Base-by-base conservation (phyloP, 92 coral and sea anemone species). In the Paragorgia papillata region DNA sequence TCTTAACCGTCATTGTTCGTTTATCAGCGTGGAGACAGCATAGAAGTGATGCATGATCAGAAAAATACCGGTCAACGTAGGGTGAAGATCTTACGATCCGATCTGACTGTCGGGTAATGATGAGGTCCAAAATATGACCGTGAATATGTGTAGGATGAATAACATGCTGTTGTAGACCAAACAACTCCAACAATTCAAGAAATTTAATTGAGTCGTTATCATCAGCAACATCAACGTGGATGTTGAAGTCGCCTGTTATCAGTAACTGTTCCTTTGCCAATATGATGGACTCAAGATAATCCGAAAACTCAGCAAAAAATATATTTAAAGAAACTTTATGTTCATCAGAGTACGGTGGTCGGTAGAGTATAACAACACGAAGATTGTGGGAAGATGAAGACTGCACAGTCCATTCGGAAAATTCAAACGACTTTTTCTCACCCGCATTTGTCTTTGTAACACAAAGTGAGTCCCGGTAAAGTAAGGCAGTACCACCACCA, bases 31-130 rank as follows among this genome's bases (percentile, higher is more conserved):
- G 74, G 27, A 85, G 73, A 24, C 61, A 49, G 62, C 79, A 80
- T 31, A 60, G 22, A 19, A 85, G 79, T 15, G 60, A 76, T 56
- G 73, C 55, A 66, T 85, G 85, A 55, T 85, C 89, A 17, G 85
- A 85, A 7, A 85, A 29, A 61, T 46, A 74, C 41, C 60, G 82
- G 51, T 75, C 89, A 49, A 39, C 35, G 37, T 13, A 27, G 7
- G 75, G 84, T 29, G n/a, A 29, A 24, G 12, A 18, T 7, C 9
- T 18, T 7, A 79, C 27, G 19, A 79, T 44, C 14, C 63, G 65
- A 33, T 79, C 83, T 21, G 51, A 28, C 27, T 65, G 62, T 31
- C 83, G 46, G 49, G 83, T 79, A 59, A 79, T 65, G 8, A 79
- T 39, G 44, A 79, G 21, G 53, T 79, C 83, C 50, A 79, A 28